phyloP scores from a whole-genome alignment of 2,113 vertebrate genomes.

The Plotosus lineatus region DNA sequence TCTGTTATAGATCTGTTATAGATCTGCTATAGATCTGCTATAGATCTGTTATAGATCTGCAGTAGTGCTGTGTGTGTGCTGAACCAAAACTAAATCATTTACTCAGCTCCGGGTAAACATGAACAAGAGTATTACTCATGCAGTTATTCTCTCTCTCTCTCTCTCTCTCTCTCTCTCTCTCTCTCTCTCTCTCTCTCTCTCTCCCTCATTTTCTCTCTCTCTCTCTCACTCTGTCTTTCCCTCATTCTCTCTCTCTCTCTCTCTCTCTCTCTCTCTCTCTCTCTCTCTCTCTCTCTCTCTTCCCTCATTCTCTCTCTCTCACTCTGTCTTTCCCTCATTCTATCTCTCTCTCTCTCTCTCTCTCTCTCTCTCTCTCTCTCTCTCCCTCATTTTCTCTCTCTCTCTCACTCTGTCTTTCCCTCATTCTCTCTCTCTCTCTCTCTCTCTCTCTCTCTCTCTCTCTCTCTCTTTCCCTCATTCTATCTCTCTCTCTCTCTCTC shows the following conservation, averaged over 20 bases:
- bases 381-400: constrained; percentile 18
- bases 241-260: not conserved
- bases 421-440: not conserved
- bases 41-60: not conserved
- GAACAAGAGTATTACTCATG: not conserved
- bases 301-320: not conserved
- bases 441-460: not conserved
- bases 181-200: not conserved
- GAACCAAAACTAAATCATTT: constrained; percentile 26
- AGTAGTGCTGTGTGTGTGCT: not conserved
- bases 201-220: no score
- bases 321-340: not conserved
- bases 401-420: not conserved
- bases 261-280: not conserved
- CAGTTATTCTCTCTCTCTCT: not conserved
- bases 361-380: not conserved
- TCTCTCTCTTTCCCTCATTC: no score
- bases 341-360: not conserved
- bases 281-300: no score
- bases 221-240: constrained; percentile 9
- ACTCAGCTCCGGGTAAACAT: not conserved
- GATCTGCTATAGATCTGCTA: not conserved
- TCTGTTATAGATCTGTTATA: not conserved
- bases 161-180: constrained; percentile 14
- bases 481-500: not conserved